Conservation (phyloP, 1,140 invertebrate species). For the Mya arenaria region DNA sequence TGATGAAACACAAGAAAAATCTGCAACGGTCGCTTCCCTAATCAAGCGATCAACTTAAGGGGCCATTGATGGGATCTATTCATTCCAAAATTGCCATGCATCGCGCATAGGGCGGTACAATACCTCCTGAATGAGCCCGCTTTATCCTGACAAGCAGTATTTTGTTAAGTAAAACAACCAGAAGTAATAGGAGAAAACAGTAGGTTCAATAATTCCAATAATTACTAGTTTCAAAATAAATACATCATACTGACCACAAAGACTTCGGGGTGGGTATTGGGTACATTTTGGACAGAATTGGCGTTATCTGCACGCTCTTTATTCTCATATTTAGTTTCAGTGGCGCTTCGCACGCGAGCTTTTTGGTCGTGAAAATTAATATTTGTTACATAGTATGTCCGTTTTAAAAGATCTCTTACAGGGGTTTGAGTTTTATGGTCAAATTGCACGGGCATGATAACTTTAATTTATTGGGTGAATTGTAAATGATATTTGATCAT, state of each 20-base stretch:
- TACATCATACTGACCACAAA: constrained; percentile 55
- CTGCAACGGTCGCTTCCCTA: constrained; percentile 14
- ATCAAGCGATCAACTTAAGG: constrained; percentile 20
- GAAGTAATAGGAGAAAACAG: constrained; percentile 25
- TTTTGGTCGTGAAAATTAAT: constrained; percentile 20
- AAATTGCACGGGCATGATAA: no score
- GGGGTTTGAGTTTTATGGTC: no score
- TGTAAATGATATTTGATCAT: no score
- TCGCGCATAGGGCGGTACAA: constrained; percentile 32
- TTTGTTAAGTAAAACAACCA: constrained; percentile 54
- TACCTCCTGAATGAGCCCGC: neutral
- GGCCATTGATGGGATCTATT: constrained; percentile 14
- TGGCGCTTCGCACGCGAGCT: constrained; percentile 40
- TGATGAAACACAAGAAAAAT: constrained; percentile 53
- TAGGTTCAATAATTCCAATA: constrained; percentile 52
- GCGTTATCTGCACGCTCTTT: constrained; percentile 35
- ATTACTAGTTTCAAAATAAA: constrained; percentile 49
- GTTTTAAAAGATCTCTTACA: constrained; percentile 21
- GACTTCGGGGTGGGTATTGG: constrained; percentile 4
- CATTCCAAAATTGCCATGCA: constrained; percentile 21
- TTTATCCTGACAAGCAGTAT: constrained; percentile 48
- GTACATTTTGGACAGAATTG: constrained; percentile 33
- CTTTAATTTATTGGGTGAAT: no score
- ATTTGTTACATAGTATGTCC: constrained; percentile 12
- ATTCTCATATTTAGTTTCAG: constrained; percentile 41